Base-by-base conservation (phyloP, 2,888 invertebrate genomes). In the Rhimphoctona megacephalus region DNA sequence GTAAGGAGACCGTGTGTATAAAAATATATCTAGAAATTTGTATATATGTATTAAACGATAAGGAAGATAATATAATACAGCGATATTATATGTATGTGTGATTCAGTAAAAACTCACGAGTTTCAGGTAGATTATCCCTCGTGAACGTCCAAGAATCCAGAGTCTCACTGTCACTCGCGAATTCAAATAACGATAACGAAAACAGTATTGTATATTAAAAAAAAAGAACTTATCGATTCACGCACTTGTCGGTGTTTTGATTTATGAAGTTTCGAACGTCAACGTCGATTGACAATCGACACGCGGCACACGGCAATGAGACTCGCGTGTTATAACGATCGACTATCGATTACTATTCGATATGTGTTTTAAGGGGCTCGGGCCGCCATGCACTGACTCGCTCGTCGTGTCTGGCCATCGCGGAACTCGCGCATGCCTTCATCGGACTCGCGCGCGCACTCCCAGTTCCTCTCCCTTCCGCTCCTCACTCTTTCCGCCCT, bases 371-470 rank as follows among this genome's bases (percentile, higher is more conserved):
- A 90, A 90, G 90, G 89, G 89, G 91, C 92, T 91, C 92, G 90
- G 91, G 90, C 92, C 92, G 93, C 92, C 93, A 92, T 92, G 92
- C 92, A 93, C 92, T 91, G 92, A 93, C 91, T 91, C 87, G 87
- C 88, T 85, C 74, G 83, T 77, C 84, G 90, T 89, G 89, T 85
- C 91, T 89, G 87, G 85, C 88, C 82, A 85, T 88, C 89, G 87
- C 89, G 78, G 87, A 87, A 87, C 89, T 89, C 90, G 92, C 92
- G 91, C 92, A 92, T 92, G 91, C 90, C 91, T 90, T 90, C 90
- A 89, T 90, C 85, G 86, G 80, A 87, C 84, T 85, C 88, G 73
- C 82, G 80, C 79, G 70, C 87, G 72, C 73, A 46, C 73, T 76
- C 73, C 69, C 49, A 54, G 43, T 72, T 17, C 46, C 73, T 67